A percentile compares a stretch with the other conserved stretches of the same genome.
Evolutionary conservation across 2,797 vertebrate species (phyloP).

Genomic region (Diceros bicornis): DNA sequence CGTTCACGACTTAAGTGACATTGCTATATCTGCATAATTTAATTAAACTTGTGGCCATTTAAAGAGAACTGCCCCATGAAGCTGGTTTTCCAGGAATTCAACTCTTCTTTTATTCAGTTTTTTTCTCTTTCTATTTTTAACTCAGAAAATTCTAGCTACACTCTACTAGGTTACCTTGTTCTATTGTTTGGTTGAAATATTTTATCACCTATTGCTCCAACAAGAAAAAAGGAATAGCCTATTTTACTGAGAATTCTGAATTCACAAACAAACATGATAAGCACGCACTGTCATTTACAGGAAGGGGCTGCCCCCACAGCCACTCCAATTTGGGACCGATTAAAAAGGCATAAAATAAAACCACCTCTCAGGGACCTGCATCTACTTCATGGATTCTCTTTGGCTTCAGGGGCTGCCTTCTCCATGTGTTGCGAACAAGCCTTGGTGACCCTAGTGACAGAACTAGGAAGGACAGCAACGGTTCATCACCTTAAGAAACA

Average conservation of each 20-base stretch:
- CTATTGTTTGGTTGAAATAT: slow-evolving; percentile 20
- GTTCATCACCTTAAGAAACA: slow-evolving; percentile 17
- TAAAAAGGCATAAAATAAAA: slow-evolving; percentile 49
- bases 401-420: neutral
- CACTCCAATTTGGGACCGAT: neutral
- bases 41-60: slow-evolving; percentile 30
- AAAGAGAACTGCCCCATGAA: slow-evolving; percentile 48
- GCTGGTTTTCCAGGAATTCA: slow-evolving; percentile 34
- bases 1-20: neutral
- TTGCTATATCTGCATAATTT: neutral
- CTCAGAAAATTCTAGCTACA: slow-evolving; percentile 58
- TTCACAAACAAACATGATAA: neutral
- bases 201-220: neutral
- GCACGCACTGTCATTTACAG: neutral
- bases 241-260: slow-evolving; percentile 25
- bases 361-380: neutral
- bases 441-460: neutral
- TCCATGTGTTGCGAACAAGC: neutral
- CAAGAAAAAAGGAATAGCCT: slow-evolving; percentile 6
- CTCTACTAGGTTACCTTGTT: neutral
- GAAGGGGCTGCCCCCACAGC: neutral
- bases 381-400: neutral
- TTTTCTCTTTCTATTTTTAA: neutral
- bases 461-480: neutral
- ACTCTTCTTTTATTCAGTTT: neutral